phyloP scores from a whole-genome alignment of 2,113 vertebrate genomes.

The Oenanthe melanoleuca region DNA sequence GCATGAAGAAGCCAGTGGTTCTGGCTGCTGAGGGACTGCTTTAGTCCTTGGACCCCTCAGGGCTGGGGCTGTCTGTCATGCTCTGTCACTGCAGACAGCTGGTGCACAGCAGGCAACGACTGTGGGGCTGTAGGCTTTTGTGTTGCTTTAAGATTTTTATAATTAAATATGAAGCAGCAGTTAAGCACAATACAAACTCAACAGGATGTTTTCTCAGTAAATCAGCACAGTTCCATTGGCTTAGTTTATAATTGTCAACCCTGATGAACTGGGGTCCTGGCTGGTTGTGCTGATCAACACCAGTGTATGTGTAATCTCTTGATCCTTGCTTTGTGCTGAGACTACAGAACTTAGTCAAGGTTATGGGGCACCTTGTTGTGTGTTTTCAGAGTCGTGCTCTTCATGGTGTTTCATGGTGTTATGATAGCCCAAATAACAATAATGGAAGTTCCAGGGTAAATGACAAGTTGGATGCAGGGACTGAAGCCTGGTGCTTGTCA shows the following conservation, averaged over 20 bases:
- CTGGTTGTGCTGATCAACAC: neutral
- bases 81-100: constrained; percentile 44
- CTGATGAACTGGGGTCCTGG: neutral
- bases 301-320: neutral
- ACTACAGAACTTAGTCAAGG: neutral
- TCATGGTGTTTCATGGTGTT: neutral
- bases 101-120: neutral
- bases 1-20: neutral
- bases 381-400: neutral
- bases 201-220: constrained; percentile 29
- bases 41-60: neutral
- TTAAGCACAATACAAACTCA: neutral
- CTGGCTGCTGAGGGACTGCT: constrained; percentile 4
- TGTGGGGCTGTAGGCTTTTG: constrained; percentile 21
- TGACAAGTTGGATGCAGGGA: neutral
- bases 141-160: constrained; percentile 16
- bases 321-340: neutral
- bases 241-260: neutral
- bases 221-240: neutral
- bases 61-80: neutral
- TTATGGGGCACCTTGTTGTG: neutral
- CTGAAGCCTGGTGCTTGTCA: neutral
- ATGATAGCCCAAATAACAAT: neutral
- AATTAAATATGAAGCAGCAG: constrained; percentile 37
- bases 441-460: neutral